Percentiles rank a stretch among this genome's conserved stretches.
phyloP scores from a whole-genome alignment of 2,888 invertebrate genomes.

The Aelia acuminata region DNA sequence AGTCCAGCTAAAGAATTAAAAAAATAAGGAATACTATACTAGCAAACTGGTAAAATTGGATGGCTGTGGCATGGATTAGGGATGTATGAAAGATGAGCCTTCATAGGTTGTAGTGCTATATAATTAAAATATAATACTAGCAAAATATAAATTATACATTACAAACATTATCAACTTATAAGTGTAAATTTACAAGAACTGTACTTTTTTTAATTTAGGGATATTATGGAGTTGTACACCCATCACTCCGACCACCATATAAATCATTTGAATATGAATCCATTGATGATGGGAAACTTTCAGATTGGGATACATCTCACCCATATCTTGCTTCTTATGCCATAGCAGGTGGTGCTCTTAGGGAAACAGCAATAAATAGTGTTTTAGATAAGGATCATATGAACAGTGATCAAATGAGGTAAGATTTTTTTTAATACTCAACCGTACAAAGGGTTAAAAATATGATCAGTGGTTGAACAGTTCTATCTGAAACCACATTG shows the following conservation, averaged over 20 bases:
- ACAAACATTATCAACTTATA: neutral
- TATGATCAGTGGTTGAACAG: no score
- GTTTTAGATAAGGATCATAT: conserved; percentile 68
- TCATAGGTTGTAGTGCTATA: no score
- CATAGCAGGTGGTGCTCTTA: conserved; percentile 68
- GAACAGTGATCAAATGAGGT: conserved; percentile 65
- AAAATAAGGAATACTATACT: no score
- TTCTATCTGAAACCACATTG: no score
- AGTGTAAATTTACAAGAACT: neutral
- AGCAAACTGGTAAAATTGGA: no score
- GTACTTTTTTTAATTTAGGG: conserved; percentile 47
- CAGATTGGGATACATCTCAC: conserved; percentile 69
- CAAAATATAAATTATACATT: neutral
- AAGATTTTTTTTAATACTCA: no score
- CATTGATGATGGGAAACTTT: conserved; percentile 68
- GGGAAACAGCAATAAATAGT: conserved; percentile 70
- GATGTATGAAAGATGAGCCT: no score
- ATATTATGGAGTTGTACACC: conserved; percentile 65
- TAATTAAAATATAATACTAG: no score
- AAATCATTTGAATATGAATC: conserved; percentile 71
- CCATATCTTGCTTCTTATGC: conserved; percentile 69
- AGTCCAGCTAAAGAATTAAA: no score
- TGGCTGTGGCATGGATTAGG: no score
- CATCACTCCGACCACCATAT: conserved; percentile 69
- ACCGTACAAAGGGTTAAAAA: no score